These are phyloP conservation scores for Zonitis immaculata DNA, from an alignment of 2,888 invertebrate species.

Conservation along the genomic window DNA sequence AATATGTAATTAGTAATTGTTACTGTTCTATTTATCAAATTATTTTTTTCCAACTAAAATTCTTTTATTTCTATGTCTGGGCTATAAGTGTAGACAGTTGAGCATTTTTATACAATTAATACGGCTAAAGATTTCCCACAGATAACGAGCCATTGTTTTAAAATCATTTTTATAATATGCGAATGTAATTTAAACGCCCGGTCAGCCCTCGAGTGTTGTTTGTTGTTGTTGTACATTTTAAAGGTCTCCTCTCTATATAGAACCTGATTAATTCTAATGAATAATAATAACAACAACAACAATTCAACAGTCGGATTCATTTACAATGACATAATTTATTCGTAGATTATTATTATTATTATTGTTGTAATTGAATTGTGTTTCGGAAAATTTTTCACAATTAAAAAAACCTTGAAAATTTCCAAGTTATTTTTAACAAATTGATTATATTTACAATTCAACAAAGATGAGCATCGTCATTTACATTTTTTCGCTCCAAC, in stretches of 20 bases:
- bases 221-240: not conserved
- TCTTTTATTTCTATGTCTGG: too few species aligned
- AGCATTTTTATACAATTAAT: conserved; percentile 22
- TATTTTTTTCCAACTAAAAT: not conserved
- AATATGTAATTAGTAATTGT: too few species aligned
- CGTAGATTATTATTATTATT: not conserved
- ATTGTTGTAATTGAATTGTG: not conserved
- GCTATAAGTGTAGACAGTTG: conserved; percentile 18
- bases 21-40: not conserved
- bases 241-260: not conserved
- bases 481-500: not conserved
- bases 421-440: not conserved
- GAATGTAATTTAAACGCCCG: conserved; percentile 26
- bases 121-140: conserved; percentile 28
- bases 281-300: not conserved
- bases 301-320: not conserved
- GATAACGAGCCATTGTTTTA: conserved; percentile 34
- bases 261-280: not conserved
- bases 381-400: not conserved
- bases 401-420: not conserved
- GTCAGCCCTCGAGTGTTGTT: conserved; percentile 17
- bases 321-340: conserved; percentile 1
- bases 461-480: not conserved
- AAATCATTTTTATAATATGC: conserved; percentile 29
- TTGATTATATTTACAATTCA: not conserved